A percentile compares a stretch with the other conserved stretches of the same genome.
These are phyloP conservation scores for Anthopleura sola DNA, from an alignment of 64 coral and sea anemone genomes.

Conservation along the genomic window DNA sequence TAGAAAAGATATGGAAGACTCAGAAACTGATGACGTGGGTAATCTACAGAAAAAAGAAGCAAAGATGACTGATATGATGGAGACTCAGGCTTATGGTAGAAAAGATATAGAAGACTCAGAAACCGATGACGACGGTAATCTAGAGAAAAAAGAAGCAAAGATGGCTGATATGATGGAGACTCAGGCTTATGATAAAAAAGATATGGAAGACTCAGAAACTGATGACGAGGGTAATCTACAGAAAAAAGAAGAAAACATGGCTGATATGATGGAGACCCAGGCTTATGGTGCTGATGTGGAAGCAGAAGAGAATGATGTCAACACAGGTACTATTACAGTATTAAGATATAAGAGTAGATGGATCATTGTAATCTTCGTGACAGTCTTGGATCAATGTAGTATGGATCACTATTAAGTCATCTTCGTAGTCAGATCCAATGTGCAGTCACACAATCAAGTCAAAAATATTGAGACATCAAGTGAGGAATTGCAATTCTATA, in stretches of 20 bases:
- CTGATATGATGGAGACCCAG: slow-evolving; percentile 1
- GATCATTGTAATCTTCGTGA: too few relatives aligned
- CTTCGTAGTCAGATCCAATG: too few relatives aligned
- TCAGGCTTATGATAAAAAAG: not conserved
- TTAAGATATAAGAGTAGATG: too few relatives aligned
- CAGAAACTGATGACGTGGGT: slow-evolving; percentile 8
- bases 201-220: not conserved
- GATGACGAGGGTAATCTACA: slow-evolving; percentile 13
- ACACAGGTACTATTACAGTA: too few relatives aligned
- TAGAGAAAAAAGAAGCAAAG: not conserved
- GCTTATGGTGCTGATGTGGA: slow-evolving; percentile 1
- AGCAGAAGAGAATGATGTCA: not conserved
- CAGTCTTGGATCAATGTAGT: too few relatives aligned
- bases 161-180: not conserved
- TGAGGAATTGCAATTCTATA: too few relatives aligned
- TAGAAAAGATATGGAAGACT: not conserved
- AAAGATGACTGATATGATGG: not conserved
- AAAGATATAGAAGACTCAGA: not conserved
- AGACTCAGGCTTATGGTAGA: slow-evolving; percentile 10
- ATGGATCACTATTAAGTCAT: too few relatives aligned
- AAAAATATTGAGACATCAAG: too few relatives aligned
- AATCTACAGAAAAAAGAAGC: not conserved
- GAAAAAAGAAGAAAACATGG: not conserved
- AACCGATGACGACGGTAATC: slow-evolving; percentile 13
- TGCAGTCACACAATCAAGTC: too few relatives aligned